Base-by-base conservation (phyloP, 2,888 invertebrate species). In the Drosophila testacea region DNA sequence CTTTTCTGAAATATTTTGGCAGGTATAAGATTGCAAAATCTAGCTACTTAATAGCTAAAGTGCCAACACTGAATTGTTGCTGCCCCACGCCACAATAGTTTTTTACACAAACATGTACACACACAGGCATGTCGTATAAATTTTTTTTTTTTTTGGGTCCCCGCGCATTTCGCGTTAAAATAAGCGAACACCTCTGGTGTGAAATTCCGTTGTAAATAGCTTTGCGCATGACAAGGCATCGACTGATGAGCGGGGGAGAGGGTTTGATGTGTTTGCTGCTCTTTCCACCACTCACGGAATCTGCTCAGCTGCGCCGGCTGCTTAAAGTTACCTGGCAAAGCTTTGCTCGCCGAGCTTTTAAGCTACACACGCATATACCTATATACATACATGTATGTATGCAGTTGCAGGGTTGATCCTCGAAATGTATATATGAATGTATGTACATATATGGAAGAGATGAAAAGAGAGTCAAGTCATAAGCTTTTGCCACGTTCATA, bases 191-290 rank as follows among this genome's bases (percentile, higher is more conserved):
- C 77, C 79, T 79, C 44, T 81, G 82, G 79, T 79, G 79, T 81
- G 79, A 79, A 79, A 79, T 79, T 79, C 79, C 79, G 79, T 71
- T 81, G 81, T 81, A 79, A 79, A 79, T 78, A 78, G 75, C 66
- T 69, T 41, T 60, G 61, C 30, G 63, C 63, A 63, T 60, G 55
- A 55, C 32, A 46, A 39, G 44, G 46, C 44, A 60, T 34, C 38
- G 46, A 47, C 13, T 47, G 10, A 27, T 28, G n/a, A 1, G 38
- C 4, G 56, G 5, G 1, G 5, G 1, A 10, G 46, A 22, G n/a
- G 41, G 60, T 4, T 0, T 11, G 34, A 6, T 6, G 27, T 9
- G 7, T 32, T 11, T 13, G 44, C 5, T 28, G 44, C 36, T 28
- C n/a, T 41, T 63, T 55, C 5, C 32, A 41, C 54, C n/a, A 39